Percentiles rank a stretch among this genome's conserved stretches.
phyloP scores from a whole-genome alignment of 2,113 vertebrate species.

The Lophura nycthemera region DNA sequence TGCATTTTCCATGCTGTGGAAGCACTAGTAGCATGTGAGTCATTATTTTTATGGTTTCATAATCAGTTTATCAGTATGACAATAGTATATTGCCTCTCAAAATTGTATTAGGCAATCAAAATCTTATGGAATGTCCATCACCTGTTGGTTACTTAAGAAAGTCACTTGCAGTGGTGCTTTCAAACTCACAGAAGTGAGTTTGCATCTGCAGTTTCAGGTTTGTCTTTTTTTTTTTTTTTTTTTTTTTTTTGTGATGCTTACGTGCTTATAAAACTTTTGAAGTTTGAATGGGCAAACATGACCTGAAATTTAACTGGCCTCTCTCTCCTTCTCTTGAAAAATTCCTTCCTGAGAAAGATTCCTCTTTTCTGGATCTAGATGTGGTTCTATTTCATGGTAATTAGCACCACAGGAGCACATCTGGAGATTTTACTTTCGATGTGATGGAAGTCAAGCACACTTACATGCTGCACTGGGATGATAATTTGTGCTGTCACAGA shows the following conservation, averaged over 20 bases:
- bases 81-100: neutral
- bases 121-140: neutral
- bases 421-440: slow-evolving; percentile 32
- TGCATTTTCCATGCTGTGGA: neutral
- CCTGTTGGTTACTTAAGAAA: neutral
- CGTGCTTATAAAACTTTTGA: neutral
- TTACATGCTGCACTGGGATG: neutral
- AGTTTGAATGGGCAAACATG: neutral
- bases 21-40: neutral
- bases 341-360: neutral
- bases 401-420: neutral
- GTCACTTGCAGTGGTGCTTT: neutral
- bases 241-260: neutral
- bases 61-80: neutral
- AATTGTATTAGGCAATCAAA: neutral
- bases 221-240: neutral
- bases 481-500: slow-evolving; percentile 22
- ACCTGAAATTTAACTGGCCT: neutral
- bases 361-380: slow-evolving; percentile 20
- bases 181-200: neutral
- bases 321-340: neutral
- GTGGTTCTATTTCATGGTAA: slow-evolving; percentile 25
- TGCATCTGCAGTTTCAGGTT: neutral
- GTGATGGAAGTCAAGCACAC: neutral
- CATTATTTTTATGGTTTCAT: neutral